These are phyloP conservation scores for Temnothorax unifasciatus DNA, from an alignment of 2,888 invertebrate species.

Conservation along the genomic window DNA sequence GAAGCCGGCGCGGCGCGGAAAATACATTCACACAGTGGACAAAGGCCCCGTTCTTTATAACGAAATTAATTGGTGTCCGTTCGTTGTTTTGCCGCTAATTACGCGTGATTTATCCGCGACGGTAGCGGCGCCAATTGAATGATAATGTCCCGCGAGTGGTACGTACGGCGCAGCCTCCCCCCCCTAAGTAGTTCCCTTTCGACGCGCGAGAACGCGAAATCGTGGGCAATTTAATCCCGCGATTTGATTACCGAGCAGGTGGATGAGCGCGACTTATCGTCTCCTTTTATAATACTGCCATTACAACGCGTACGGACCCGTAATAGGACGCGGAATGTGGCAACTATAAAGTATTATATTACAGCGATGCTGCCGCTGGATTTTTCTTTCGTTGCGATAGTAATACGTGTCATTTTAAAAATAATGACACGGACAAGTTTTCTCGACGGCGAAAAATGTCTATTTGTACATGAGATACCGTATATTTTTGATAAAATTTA, in stretches of 20 bases:
- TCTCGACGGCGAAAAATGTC: background rate
- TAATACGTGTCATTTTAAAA: background rate
- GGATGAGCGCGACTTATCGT: constrained; percentile 57
- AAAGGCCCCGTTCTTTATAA: constrained; percentile 52
- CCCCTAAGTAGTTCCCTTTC: background rate
- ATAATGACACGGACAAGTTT: background rate
- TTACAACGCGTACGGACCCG: constrained; percentile 31
- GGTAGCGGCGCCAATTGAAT: constrained; percentile 53
- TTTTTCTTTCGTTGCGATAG: background rate
- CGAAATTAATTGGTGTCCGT: constrained; percentile 62
- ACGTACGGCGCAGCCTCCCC: background rate
- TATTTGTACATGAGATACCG: background rate
- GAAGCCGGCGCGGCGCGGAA: constrained; percentile 57
- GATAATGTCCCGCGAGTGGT: constrained; percentile 43
- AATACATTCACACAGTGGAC: constrained; percentile 60
- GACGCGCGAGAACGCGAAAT: constrained; percentile 49
- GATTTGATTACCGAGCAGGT: constrained; percentile 58
- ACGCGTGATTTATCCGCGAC: constrained; percentile 51
- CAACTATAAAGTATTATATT: constrained; percentile 52
- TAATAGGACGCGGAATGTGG: constrained; percentile 47
- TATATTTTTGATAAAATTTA: background rate
- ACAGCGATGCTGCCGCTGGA: background rate
- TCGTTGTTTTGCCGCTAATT: constrained; percentile 50
- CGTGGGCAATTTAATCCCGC: constrained; percentile 54
- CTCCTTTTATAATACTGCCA: constrained; percentile 51